phyloP scores from a whole-genome alignment of 2,113 vertebrate species.

The Nymphicus hollandicus region DNA sequence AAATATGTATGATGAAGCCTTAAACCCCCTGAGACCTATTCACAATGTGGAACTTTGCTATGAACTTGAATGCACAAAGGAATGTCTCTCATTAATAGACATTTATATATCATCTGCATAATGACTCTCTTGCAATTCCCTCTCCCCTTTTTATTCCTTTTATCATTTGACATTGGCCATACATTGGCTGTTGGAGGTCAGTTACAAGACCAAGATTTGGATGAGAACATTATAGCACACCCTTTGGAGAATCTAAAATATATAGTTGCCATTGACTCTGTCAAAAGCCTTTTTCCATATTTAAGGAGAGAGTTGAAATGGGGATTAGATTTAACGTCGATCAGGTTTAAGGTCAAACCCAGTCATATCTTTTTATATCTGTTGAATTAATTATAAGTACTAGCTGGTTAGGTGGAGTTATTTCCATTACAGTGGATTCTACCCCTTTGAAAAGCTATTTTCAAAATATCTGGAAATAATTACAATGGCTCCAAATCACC shows the following conservation, averaged over 20 bases:
- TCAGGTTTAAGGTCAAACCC: background rate
- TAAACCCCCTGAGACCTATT: background rate
- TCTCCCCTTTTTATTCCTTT: background rate
- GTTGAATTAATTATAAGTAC: background rate
- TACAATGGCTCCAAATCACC: background rate
- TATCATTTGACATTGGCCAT: background rate
- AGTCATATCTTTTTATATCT: background rate
- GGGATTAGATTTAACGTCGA: conserved; percentile 12
- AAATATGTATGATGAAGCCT: background rate
- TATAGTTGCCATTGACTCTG: conserved; percentile 8
- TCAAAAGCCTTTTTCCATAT: background rate
- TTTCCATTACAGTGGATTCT: background rate
- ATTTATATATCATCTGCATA: conserved; percentile 43
- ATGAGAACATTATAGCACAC: background rate
- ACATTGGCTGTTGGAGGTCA: background rate
- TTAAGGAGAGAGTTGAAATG: background rate
- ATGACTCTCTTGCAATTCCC: background rate
- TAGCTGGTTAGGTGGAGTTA: background rate
- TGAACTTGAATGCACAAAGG: conserved; percentile 6
- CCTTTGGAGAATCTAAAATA: conserved; percentile 5
- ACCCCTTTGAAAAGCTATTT: background rate
- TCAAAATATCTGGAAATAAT: background rate
- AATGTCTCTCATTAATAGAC: conserved; percentile 17
- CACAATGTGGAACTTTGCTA: background rate
- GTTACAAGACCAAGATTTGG: background rate